phyloP scores from a whole-genome alignment of 53 echinoderm and acorn worm species.

The Echinarachnius parma region DNA sequence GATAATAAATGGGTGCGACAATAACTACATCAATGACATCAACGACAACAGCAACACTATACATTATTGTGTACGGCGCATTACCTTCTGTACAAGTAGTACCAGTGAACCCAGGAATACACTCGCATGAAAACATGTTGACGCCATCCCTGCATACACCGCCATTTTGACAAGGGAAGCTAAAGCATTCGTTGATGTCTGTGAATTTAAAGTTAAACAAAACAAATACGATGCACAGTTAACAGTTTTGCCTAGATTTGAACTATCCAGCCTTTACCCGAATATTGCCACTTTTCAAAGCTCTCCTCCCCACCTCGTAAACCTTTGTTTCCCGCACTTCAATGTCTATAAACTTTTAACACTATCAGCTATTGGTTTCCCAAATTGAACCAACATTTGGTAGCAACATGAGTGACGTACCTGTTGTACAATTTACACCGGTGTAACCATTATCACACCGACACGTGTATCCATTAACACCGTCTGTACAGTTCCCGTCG shows the following conservation, averaged over 20 bases:
- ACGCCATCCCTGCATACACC: not conserved
- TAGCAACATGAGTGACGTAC: not conserved
- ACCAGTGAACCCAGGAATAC: not conserved
- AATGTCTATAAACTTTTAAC: not conserved
- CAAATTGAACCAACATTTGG: too few species aligned
- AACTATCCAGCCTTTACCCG: too few species aligned
- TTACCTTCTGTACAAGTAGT: too few species aligned
- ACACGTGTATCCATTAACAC: not conserved
- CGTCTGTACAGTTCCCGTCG: not conserved
- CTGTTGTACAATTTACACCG: not conserved
- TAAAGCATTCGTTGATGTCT: slow-evolving; percentile 21
- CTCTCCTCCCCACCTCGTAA: not conserved
- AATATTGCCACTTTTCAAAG: not conserved
- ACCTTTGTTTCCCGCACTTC: not conserved
- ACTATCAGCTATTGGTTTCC: too few species aligned
- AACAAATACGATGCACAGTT: too few species aligned
- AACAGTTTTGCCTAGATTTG: too few species aligned
- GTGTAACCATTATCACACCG: not conserved
- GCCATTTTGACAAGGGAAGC: not conserved
- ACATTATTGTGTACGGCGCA: too few species aligned
- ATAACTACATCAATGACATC: too few species aligned
- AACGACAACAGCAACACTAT: too few species aligned
- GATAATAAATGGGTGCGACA: too few species aligned
- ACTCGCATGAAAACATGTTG: not conserved
- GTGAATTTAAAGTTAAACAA: too few species aligned